These are phyloP conservation scores for Chesias legatella DNA, from an alignment of 2,888 invertebrate genomes.

Conservation along the genomic window DNA sequence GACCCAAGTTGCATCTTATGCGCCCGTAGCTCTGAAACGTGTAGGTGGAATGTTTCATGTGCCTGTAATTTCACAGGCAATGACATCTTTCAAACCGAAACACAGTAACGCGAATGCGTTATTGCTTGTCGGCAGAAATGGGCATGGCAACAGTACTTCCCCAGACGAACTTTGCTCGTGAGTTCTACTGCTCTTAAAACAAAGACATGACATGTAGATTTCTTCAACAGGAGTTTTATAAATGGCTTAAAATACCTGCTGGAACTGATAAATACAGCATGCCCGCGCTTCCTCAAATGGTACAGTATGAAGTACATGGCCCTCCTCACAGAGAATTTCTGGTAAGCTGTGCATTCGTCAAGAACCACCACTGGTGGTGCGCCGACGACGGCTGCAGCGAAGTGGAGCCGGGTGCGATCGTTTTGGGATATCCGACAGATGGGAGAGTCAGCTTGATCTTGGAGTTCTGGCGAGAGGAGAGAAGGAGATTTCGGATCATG, in stretches of 20 bases:
- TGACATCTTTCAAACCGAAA: no score
- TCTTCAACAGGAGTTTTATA: neutral
- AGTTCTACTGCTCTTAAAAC: no score
- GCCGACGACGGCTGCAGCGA: conserved; percentile 57
- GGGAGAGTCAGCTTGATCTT: conserved; percentile 20
- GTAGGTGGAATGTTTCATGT: no score
- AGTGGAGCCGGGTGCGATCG: conserved; percentile 43
- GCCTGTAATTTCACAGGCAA: no score
- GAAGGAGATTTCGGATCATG: no score
- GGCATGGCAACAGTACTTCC: no score
- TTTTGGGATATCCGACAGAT: conserved; percentile 28
- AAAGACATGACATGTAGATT: no score
- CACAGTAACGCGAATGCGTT: no score
- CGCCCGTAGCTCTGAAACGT: no score
- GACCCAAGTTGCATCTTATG: no score
- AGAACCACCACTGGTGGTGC: conserved; percentile 58
- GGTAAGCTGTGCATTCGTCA: conserved; percentile 62
- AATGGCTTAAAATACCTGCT: conserved; percentile 41
- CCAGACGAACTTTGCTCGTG: no score
- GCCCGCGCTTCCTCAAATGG: conserved; percentile 50
- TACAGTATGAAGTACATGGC: conserved; percentile 60
- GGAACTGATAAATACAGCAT: conserved; percentile 52
- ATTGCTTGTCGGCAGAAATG: no score
- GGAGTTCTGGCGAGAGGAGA: conserved; percentile 45
- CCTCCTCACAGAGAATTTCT: conserved; percentile 48